These are phyloP conservation scores for Drosophila cardini DNA, from an alignment of 1,140 invertebrate genomes.

Conservation along the genomic window DNA sequence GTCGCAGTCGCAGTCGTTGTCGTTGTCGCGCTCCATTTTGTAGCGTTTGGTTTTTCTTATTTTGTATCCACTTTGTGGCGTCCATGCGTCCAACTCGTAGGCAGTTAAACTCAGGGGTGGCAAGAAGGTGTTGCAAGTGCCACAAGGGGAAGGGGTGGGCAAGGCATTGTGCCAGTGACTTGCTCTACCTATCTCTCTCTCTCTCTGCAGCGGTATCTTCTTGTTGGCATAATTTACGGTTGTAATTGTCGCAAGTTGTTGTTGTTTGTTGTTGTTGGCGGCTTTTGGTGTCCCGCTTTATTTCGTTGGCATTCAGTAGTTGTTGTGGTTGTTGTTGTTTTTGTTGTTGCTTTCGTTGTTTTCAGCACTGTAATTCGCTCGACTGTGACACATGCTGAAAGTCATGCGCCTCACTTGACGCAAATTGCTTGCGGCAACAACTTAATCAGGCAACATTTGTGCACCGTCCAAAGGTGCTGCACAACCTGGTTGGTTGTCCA, in stretches of 20 bases:
- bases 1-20: too few relatives aligned
- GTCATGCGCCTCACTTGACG: slow-evolving; percentile 70
- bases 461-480: slow-evolving; percentile 37
- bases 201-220: slow-evolving; percentile 24
- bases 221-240: slow-evolving; percentile 76
- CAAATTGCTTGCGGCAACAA: slow-evolving; percentile 76
- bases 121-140: slow-evolving; percentile 8
- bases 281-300: slow-evolving; percentile 53
- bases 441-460: slow-evolving; percentile 75
- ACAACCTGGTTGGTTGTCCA: slow-evolving; percentile 6
- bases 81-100: slow-evolving; percentile 33
- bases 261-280: slow-evolving; percentile 42
- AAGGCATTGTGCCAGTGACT: slow-evolving; percentile 32
- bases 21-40: slow-evolving; percentile 57
- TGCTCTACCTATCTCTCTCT: too few relatives aligned
- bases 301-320: slow-evolving; percentile 29
- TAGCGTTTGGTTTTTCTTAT: slow-evolving; percentile 46
- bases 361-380: slow-evolving; percentile 26
- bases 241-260: slow-evolving; percentile 72
- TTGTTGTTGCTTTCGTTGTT: slow-evolving; percentile 21
- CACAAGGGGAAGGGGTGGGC: slow-evolving; percentile 2
- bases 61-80: slow-evolving; percentile 50
- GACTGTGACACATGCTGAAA: slow-evolving; percentile 65
- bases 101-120: slow-evolving; percentile 7
- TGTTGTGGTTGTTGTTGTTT: slow-evolving; percentile 14